Evolutionary conservation across 53 echinoderm and acorn worm genomes (phyloP).

Genomic region (Arbacia lixula): DNA sequence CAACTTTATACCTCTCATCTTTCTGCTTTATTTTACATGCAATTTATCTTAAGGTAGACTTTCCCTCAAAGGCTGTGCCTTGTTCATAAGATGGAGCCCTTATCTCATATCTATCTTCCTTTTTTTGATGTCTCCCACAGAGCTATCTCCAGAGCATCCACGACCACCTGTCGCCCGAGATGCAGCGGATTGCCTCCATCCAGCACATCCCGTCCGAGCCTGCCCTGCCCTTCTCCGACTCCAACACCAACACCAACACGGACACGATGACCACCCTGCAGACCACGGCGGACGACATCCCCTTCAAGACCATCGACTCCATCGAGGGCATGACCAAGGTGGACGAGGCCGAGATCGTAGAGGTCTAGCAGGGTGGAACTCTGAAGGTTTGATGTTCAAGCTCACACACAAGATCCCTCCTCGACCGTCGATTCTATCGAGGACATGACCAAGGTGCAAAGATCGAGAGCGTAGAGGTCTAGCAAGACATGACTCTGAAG

Average conservation of each 20-base stretch:
- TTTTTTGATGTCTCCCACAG: constrained; percentile 48
- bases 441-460: not conserved
- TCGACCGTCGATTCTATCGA: too few relatives aligned
- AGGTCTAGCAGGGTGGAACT: constrained; percentile 51
- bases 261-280: constrained; percentile 69
- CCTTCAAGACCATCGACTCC: constrained; percentile 66
- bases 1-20: too few relatives aligned
- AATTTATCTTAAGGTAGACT: too few relatives aligned
- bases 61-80: too few relatives aligned
- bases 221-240: constrained; percentile 63
- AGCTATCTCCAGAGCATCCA: constrained; percentile 97
- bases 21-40: too few relatives aligned
- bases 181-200: constrained; percentile 93
- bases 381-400: too few relatives aligned
- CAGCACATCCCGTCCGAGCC: constrained; percentile 93
- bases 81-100: too few relatives aligned
- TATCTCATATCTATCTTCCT: not conserved
- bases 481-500: too few relatives aligned
- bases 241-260: constrained; percentile 58
- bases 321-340: constrained; percentile 63
- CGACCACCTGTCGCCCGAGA: constrained; percentile 92
- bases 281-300: constrained; percentile 63
- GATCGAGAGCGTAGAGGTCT: too few relatives aligned
- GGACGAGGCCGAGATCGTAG: constrained; percentile 66
- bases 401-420: too few relatives aligned